Evolutionary conservation across 2,888 invertebrate species (phyloP), one percentile per base, ranked within the genome.

Genomic region (Nymphalis polychloros): DNA sequence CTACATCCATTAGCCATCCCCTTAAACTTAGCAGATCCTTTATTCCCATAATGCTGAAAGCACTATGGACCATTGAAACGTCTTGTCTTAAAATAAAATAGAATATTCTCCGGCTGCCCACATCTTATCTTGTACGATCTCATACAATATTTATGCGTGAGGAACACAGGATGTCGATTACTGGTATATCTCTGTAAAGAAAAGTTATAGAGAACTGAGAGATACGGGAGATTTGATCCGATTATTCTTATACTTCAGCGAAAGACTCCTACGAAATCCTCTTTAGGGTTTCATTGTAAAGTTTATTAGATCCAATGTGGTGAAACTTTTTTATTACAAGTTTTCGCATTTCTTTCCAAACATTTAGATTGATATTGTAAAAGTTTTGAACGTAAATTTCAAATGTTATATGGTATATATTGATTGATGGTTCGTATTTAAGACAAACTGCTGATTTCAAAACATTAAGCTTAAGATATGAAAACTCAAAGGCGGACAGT

Each of bases 161-260:
- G 76, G 84, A 87, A 88, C 88, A 88, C 76, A 80, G 85, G 84
- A 88, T 81, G 84, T 88, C 87, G 85, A 89, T 89, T 88, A 88
- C 83, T 78, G 79, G 76, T 73, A 76, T 47, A 41, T 41, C 55
- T 65, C 59, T 64, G 69, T 72, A 68, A 64, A 68, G 71, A 67
- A 52, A 66, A 49, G 47, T 59, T 59, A 62, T 60, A 53, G 59
- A 35, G 48, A 47, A 53, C 50, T 63, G 10, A 23, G 10, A 52
- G 52, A 35, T 48, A 61, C 62, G 50, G 52, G 20, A 59, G 35
- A 47, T 63, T 49, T 68, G n/a, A 68, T 63, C 67, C 63, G 67
- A 63, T 67, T 67, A 67, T 63, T 59, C 49, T 47, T 53, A 62
- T 63, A 63, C 61, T 59, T 63, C 72, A 57, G 35, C 35, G 55